A percentile compares a stretch with the other conserved stretches of the same genome.
phyloP scores from a whole-genome alignment of 2,888 invertebrate genomes.

The Chrysolina oricalcia region DNA sequence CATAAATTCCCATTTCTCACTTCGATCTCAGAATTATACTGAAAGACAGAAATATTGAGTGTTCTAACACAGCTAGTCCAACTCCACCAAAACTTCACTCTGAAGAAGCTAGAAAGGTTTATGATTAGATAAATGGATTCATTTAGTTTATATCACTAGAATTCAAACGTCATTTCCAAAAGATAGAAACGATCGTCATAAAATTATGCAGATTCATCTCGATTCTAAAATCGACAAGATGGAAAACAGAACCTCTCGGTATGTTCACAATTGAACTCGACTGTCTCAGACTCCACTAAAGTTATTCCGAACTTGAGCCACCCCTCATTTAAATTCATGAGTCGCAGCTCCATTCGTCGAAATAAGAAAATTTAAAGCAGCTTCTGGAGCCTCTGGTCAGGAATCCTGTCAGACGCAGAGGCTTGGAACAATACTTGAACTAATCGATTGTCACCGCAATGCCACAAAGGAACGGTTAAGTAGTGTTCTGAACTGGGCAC shows the following conservation, averaged over 20 bases:
- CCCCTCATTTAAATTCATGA: conserved; percentile 9
- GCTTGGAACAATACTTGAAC: conserved; percentile 43
- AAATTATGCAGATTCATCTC: no score
- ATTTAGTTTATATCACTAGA: no score
- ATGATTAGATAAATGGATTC: no score
- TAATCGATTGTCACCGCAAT: conserved; percentile 44
- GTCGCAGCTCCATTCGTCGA: background rate
- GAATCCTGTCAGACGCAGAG: conserved; percentile 45
- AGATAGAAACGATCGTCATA: background rate
- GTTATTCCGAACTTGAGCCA: background rate
- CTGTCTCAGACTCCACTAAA: background rate
- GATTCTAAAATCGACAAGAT: no score
- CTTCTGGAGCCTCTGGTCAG: conserved; percentile 29
- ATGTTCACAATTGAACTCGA: conserved; percentile 3
- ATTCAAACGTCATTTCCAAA: no score
- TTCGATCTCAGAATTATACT: no score
- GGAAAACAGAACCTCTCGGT: no score
- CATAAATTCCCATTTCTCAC: no score
- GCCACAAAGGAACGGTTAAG: conserved; percentile 40
- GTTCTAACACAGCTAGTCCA: no score
- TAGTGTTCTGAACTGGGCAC: conserved; percentile 32
- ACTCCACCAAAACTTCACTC: no score
- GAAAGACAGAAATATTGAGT: no score
- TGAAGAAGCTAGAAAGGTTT: no score
- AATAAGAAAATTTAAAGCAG: conserved; percentile 16